phyloP scores from a whole-genome alignment of 2,888 invertebrate species.

The Cabera pusaria region DNA sequence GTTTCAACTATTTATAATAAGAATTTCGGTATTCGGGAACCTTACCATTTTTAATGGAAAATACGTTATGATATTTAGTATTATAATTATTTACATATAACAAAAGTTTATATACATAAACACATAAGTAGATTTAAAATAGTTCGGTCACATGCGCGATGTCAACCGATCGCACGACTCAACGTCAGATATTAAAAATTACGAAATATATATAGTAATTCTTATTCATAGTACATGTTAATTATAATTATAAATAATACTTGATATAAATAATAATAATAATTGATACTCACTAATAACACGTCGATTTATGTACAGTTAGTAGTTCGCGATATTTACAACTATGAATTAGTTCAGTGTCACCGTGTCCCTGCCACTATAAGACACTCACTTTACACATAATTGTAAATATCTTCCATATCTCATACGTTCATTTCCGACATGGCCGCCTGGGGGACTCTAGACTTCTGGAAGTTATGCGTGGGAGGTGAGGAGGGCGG shows the following conservation, averaged over 20 bases:
- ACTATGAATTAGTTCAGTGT: constrained; percentile 67
- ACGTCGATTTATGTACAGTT: constrained; percentile 53
- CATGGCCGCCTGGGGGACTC: constrained; percentile 92
- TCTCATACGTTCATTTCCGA: constrained; percentile 96
- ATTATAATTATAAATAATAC: too few species aligned
- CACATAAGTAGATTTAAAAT: constrained; percentile 3
- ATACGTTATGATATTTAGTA: constrained; percentile 33
- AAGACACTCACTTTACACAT: constrained; percentile 70
- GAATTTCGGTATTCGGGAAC: not conserved
- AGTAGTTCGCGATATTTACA: constrained; percentile 69
- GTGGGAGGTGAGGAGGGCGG: constrained; percentile 68
- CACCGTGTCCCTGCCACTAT: constrained; percentile 48
- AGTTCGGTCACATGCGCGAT: too few species aligned
- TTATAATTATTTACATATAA: constrained; percentile 32
- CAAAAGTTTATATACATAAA: constrained; percentile 23
- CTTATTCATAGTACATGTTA: constrained; percentile 53
- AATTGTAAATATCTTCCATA: constrained; percentile 83
- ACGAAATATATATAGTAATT: constrained; percentile 39
- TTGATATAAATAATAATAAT: too few species aligned
- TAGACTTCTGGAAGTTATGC: constrained; percentile 77
- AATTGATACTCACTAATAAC: constrained; percentile 44
- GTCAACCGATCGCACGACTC: too few species aligned
- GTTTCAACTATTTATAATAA: not conserved
- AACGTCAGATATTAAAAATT: constrained; percentile 18
- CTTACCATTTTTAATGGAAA: constrained; percentile 44